Percentiles rank a stretch among this genome's conserved stretches.
Evolutionary conservation across 2,113 vertebrate genomes (phyloP).

Genomic region (Paralichthys olivaceus): DNA sequence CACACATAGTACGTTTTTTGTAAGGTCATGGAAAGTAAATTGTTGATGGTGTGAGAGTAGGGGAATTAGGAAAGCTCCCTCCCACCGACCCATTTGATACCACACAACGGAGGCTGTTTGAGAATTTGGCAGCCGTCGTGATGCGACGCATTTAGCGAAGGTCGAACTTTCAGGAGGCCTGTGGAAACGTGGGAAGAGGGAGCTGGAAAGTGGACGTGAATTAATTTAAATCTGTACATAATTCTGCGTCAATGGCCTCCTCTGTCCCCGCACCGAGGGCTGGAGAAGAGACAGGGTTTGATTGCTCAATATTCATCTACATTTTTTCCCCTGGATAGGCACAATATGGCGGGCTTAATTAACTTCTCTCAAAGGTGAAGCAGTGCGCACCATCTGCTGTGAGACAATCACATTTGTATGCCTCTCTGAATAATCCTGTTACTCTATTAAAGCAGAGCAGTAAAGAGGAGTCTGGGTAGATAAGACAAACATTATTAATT

Average conservation of each 20-base stretch:
- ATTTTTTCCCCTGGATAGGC: constrained; percentile 95
- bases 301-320: constrained; percentile 99
- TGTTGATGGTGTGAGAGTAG: constrained; percentile 85
- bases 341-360: constrained; percentile 99
- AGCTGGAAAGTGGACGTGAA: constrained; percentile 89
- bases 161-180: constrained; percentile 88
- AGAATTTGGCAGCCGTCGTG: constrained; percentile 85
- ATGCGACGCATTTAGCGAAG: constrained; percentile 87
- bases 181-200: constrained; percentile 95
- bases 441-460: constrained; percentile 82
- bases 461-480: constrained; percentile 64
- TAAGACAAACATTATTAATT: constrained; percentile 69
- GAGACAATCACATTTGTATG: constrained; percentile 98
- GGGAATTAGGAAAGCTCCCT: constrained; percentile 90
- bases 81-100: constrained; percentile 62
- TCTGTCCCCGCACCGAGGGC: constrained; percentile 89
- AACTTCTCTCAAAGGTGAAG: constrained; percentile 99
- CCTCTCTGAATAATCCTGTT: constrained; percentile 97
- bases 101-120: constrained; percentile 87
- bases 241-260: constrained; percentile 94
- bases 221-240: constrained; percentile 94
- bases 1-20: constrained; percentile 79
- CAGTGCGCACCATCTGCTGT: constrained; percentile 99
- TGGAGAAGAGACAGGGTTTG: constrained; percentile 93
- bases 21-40: constrained; percentile 88